These are phyloP conservation scores for Halocynthia roretzi DNA, from an alignment of 23 tunicate genomes.

Conservation along the genomic window DNA sequence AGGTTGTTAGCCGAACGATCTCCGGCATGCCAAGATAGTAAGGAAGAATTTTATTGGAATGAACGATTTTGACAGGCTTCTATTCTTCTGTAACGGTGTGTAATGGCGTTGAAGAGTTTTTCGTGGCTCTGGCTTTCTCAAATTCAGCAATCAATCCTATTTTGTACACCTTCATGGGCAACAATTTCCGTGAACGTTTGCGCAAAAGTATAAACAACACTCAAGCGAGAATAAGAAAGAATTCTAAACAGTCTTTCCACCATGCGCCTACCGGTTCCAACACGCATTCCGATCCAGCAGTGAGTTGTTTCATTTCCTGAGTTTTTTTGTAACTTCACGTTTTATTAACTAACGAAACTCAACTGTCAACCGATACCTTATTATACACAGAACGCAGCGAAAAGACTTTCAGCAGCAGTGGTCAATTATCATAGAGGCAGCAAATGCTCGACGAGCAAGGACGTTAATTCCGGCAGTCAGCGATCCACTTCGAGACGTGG, in stretches of 20 bases:
- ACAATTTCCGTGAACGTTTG: slow-evolving; percentile 67
- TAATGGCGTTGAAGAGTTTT: slow-evolving; percentile 43
- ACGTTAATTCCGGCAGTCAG: too few relatives aligned
- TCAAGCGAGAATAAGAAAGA: slow-evolving; percentile 10
- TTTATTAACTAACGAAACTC: not conserved
- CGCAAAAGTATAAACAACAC: slow-evolving; percentile 54
- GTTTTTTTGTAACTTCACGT: not conserved
- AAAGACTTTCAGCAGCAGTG: too few relatives aligned
- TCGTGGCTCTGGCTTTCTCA: slow-evolving; percentile 68
- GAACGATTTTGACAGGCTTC: slow-evolving; percentile 39
- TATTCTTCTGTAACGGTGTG: slow-evolving; percentile 42
- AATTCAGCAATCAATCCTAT: slow-evolving; percentile 91
- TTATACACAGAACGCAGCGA: not conserved
- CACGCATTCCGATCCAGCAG: slow-evolving; percentile 7
- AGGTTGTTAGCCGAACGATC: not conserved
- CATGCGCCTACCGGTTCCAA: not conserved
- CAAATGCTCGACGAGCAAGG: too few relatives aligned
- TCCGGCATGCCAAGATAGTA: not conserved
- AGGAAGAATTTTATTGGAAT: not conserved
- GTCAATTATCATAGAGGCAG: too few relatives aligned
- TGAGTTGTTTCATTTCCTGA: not conserved
- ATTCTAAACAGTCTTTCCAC: not conserved
- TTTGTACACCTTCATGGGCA: slow-evolving; percentile 82
- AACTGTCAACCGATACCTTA: not conserved
- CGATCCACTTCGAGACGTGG: too few relatives aligned